phyloP scores from a whole-genome alignment of 2,113 vertebrate species.

The Prionailurus bengalensis region DNA sequence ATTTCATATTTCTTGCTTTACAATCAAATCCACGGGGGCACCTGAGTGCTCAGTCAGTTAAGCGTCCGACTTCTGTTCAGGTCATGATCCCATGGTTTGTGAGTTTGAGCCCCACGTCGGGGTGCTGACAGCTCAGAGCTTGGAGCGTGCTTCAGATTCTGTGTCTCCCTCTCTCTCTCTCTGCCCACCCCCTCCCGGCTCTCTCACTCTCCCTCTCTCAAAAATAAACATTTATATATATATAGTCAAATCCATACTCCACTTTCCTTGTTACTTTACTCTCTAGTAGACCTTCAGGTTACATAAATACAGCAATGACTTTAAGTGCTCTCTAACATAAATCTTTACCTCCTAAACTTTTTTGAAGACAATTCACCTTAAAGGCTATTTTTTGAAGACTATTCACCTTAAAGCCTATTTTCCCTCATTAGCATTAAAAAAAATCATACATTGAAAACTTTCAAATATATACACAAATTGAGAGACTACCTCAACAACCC shows the following conservation, averaged over 20 bases:
- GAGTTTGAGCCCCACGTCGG: too few species aligned
- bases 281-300: not conserved
- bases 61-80: too few species aligned
- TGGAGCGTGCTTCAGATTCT: too few species aligned
- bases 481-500: too few species aligned
- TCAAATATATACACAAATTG: not conserved
- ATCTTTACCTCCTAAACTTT: not conserved
- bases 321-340: conserved; percentile 3
- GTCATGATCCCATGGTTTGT: too few species aligned
- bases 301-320: not conserved
- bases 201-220: too few species aligned
- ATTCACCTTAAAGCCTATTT: not conserved
- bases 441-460: not conserved
- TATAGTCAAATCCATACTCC: not conserved
- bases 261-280: not conserved
- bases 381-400: not conserved
- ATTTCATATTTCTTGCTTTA: conserved; percentile 27
- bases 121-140: too few species aligned
- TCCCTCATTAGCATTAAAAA: not conserved
- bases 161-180: too few species aligned
- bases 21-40: not conserved
- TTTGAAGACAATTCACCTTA: not conserved
- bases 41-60: too few species aligned
- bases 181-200: too few species aligned
- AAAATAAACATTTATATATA: too few species aligned